Evolutionary conservation across 1,140 invertebrate genomes (phyloP).

Genomic region (Goniozus legneri): DNA sequence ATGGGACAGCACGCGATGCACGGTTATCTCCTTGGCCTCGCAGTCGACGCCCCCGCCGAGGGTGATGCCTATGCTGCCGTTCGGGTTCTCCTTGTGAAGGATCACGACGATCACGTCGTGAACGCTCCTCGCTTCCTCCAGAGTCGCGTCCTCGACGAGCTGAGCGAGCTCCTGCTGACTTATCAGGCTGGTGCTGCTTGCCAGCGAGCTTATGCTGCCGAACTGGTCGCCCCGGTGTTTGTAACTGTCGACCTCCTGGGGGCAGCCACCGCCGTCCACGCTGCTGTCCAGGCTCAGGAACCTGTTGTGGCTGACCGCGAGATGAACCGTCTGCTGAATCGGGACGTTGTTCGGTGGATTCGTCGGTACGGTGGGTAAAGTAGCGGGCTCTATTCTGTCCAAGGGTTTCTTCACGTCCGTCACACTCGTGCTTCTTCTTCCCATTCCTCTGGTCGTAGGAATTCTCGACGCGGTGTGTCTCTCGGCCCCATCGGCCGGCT

Average conservation of each 20-base stretch:
- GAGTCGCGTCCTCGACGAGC: conserved; percentile 62
- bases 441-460: conserved; percentile 33
- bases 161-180: conserved; percentile 65
- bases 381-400: conserved; percentile 52
- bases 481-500: background rate
- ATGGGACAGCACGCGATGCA: conserved; percentile 80
- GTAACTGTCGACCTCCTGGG: conserved; percentile 24
- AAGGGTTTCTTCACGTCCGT: conserved; percentile 63
- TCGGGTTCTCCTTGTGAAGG: conserved; percentile 61
- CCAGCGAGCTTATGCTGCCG: conserved; percentile 62
- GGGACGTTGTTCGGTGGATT: background rate
- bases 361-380: conserved; percentile 10
- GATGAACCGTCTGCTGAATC: background rate
- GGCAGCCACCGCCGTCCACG: conserved; percentile 28
- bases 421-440: conserved; percentile 49
- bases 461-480: conserved; percentile 30
- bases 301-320: conserved; percentile 24
- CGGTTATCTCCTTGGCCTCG: conserved; percentile 87
- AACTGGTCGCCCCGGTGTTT: conserved; percentile 54
- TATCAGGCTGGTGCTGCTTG: conserved; percentile 63
- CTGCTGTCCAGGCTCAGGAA: conserved; percentile 45
- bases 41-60: conserved; percentile 84
- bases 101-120: conserved; percentile 62
- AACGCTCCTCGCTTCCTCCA: conserved; percentile 54
- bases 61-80: conserved; percentile 79